phyloP scores from a whole-genome alignment of 2,113 vertebrate species.

The Chunga burmeisteri region DNA sequence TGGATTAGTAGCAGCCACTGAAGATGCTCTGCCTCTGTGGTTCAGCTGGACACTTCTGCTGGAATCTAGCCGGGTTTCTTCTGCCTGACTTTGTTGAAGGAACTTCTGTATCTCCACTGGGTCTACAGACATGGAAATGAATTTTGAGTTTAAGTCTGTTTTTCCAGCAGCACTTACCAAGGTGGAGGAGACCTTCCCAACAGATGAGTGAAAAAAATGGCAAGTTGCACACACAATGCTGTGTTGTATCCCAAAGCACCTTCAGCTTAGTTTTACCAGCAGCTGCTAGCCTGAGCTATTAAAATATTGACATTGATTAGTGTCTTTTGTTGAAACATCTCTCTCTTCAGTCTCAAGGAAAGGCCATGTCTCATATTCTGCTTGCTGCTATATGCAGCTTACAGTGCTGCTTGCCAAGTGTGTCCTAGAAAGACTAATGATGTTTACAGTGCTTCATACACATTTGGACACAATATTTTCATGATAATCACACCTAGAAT shows the following conservation, averaged over 20 bases:
- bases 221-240: not conserved
- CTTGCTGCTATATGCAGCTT: not conserved
- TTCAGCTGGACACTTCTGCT: not conserved
- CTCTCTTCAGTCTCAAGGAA: not conserved
- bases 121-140: not conserved
- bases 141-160: not conserved
- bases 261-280: not conserved
- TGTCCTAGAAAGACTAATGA: not conserved
- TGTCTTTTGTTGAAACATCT: not conserved
- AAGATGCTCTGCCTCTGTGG: not conserved
- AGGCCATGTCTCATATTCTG: not conserved
- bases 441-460: not conserved
- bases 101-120: not conserved
- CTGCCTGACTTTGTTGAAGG: fast-evolving
- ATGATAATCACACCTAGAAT: not conserved
- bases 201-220: not conserved
- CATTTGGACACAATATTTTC: not conserved
- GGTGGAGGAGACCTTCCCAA: not conserved
- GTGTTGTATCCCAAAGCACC: not conserved
- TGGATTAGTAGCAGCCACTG: not conserved
- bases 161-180: not conserved
- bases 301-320: not conserved
- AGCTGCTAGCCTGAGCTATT: not conserved
- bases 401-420: not conserved
- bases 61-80: not conserved